Evolutionary conservation across 2,113 vertebrate species (phyloP), one percentile per base, ranked within the genome.

Genomic region (Crotalus horridus): DNA sequence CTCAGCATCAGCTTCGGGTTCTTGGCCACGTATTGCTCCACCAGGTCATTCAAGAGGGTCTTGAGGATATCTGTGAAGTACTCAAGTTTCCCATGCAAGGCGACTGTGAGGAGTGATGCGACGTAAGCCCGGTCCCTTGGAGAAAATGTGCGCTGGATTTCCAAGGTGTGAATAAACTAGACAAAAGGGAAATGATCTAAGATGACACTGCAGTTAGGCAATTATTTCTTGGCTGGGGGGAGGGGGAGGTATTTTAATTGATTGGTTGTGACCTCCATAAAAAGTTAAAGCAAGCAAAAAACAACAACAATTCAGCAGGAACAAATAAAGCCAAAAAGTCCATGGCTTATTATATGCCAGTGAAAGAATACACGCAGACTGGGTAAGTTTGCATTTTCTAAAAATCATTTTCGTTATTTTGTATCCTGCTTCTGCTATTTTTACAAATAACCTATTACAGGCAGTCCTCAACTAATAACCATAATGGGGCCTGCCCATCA

Each of bases 31-130:
- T 99, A 99, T 95, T 99, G 99, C 95, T 99, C 99, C 94, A 99
- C 99, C 56, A 99, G 98, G 95, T 99, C 99, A 0, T 98, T 99
- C 55, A 99, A 96, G 55, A 99, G 98, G 0, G 99, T 99, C 93
- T 99, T 99, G 33, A 99, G 98, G 96, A 99, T 99, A 97, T 99
- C 99, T 0, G 99, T 99, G 96, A 99, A 99, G 95, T 99, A 99
- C 91, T 99, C 99, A 26, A 99, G 98, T 94, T 99, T 99, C 64
- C 99, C 98, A 0, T 99, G 99, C 94, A 99, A 97, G 0, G 99
- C 98, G 89, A 99, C 99, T 0, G 99, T 99, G 86, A 99, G 98
- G 92, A 99, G 97, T 0, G 99, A 99, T 0, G 99, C 99, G 94
- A 99, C 99, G 0, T 99, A 99, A 58, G 99, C 99, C 0, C 99